Base-by-base conservation (phyloP, 1,140 invertebrate species). In the Druon quercuslanigerum region DNA sequence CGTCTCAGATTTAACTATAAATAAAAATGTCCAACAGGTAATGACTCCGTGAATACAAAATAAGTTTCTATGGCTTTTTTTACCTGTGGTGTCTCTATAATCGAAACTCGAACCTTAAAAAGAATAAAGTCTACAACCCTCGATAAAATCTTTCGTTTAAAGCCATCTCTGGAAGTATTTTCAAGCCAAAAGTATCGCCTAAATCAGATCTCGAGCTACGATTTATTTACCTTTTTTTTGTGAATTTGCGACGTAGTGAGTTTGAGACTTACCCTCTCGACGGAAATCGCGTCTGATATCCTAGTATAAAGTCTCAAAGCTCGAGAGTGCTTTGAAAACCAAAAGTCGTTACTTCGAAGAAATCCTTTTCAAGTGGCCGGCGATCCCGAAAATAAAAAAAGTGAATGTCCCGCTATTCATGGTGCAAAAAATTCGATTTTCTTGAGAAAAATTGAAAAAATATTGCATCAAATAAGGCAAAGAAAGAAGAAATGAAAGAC, bases 141-240 rank as follows among this genome's bases (percentile, higher is more conserved):
- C 16, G 52, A 17, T 8, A 54, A 56, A 56, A 56, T 19, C 17
- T 19, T 56, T 56, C n/a, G 54, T 56, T 56, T 56, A 19, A 56
- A 56, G 54, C 13, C 17, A 56, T 56, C n/a, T 19, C 17, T 56
- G n/a, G 51, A 16, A 54, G 51, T n/a, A 16, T n/a, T 12, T 54
- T 54, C 17, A 17, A 56, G 54, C 7, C 17, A 75, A 73, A 77
- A 79, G 76, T 77, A 79, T 79, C 76, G 76, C 25, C 76, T 71
- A 25, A 16, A 72, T 51, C 51, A 33, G 19, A 51, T 17, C 20
- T n/a, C 16, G 72, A 54, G 54, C 9, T 56, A 11, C n/a, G 54
- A 19, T 19, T 56, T 56, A 19, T 19, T 56, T 20, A 19, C 17
- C 7, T n/a, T 54, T 54, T n/a, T 14, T 8, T 17, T 1, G 7